A percentile compares a stretch with the other conserved stretches of the same genome.
Conservation (phyloP, 2,113 vertebrate species). For the Suricata suricatta region DNA sequence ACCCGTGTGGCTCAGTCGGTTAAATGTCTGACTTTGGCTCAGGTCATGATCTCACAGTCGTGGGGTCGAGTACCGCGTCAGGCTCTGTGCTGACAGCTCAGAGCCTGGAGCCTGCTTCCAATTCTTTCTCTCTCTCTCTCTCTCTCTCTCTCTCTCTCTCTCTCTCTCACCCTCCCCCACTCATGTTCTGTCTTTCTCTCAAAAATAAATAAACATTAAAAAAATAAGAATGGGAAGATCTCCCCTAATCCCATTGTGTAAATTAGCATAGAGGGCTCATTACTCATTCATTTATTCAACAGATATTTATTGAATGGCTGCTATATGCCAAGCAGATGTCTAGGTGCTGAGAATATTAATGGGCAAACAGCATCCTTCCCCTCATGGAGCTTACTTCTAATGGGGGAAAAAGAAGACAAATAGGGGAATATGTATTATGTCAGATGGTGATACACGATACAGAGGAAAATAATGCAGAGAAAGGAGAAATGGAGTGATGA, state of each 20-base stretch:
- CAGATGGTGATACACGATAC: background rate
- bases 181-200: no score
- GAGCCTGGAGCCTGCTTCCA: no score
- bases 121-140: no score
- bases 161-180: no score
- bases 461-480: slow-evolving; percentile 28
- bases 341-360: background rate
- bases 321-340: background rate
- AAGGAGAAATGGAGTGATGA: background rate
- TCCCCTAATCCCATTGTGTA: background rate
- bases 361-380: background rate
- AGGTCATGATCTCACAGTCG: no score
- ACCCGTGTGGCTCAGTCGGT: no score
- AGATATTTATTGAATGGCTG: slow-evolving; percentile 17
- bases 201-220: background rate
- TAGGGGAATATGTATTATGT: background rate
- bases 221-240: background rate
- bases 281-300: background rate
- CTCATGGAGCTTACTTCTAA: background rate
- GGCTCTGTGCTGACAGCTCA: no score
- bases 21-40: no score
- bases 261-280: slow-evolving; percentile 10
- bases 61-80: no score
- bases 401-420: background rate
- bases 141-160: no score